phyloP scores from a whole-genome alignment of 2,797 vertebrate species.

The Mormyrops attenuatus region DNA sequence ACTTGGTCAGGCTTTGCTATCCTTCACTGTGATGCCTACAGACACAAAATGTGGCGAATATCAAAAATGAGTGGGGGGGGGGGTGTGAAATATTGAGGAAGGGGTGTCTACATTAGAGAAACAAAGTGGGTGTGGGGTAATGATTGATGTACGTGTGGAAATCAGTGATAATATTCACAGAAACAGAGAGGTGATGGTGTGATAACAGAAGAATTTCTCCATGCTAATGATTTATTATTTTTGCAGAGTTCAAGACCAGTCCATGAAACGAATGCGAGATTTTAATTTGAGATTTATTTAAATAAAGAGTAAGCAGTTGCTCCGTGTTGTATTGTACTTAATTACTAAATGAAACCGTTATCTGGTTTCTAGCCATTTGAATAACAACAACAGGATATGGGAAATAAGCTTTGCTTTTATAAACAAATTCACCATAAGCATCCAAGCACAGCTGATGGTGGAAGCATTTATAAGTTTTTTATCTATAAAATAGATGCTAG shows the following conservation, averaged over 20 bases:
- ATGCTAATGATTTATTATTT: slow-evolving; percentile 1
- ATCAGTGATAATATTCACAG: slow-evolving; percentile 10
- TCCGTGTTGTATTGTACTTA: background rate
- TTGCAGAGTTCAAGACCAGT: background rate
- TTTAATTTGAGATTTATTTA: slow-evolving; percentile 7
- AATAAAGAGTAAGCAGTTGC: background rate
- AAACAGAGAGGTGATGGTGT: background rate
- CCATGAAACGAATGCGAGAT: background rate
- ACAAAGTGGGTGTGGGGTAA: background rate
- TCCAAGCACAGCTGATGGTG: background rate
- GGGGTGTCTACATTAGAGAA: background rate
- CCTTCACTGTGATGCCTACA: background rate
- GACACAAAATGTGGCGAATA: background rate
- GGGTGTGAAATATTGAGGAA: background rate
- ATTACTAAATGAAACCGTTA: background rate
- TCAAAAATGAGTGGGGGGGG: background rate
- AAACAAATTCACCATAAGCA: background rate
- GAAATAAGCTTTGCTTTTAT: background rate
- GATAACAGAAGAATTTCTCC: slow-evolving; percentile 9
- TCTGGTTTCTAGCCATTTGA: background rate
- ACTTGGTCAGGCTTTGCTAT: background rate
- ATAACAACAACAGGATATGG: background rate
- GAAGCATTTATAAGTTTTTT: background rate
- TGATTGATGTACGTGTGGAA: slow-evolving; percentile 15
- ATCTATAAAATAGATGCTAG: background rate